Evolutionary conservation across 2,888 invertebrate species (phyloP).

Genomic region (Seira sanloemensis): DNA sequence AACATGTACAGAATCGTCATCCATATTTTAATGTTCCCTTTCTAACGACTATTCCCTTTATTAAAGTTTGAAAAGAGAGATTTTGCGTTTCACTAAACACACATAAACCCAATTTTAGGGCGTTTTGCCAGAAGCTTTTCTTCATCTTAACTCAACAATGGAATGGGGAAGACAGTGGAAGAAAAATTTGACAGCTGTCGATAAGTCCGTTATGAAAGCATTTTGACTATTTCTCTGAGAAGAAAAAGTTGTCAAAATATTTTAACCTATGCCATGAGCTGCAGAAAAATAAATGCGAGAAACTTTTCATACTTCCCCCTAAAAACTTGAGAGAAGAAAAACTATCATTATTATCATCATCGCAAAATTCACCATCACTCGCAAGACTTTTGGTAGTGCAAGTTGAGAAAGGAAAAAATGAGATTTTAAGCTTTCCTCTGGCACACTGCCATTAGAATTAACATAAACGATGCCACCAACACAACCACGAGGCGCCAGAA

Average conservation of each 20-base stretch:
- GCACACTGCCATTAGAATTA: constrained; percentile 64
- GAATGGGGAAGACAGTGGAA: background rate
- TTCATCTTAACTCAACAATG: background rate
- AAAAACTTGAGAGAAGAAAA: background rate
- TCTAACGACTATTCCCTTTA: background rate
- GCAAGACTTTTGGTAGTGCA: background rate
- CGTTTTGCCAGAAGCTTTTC: constrained; percentile 20
- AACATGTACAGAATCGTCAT: too few species aligned
- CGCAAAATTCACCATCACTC: background rate
- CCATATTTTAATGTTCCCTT: background rate
- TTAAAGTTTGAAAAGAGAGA: background rate
- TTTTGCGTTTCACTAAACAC: background rate
- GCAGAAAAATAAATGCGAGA: constrained; percentile 24
- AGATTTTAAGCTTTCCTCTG: constrained; percentile 55
- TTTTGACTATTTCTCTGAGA: background rate
- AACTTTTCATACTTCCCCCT: constrained; percentile 39
- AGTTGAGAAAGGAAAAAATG: constrained; percentile 37
- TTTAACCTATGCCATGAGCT: background rate
- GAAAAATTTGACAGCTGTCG: constrained; percentile 55
- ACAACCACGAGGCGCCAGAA: constrained; percentile 52
- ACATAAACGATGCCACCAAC: constrained; percentile 64
- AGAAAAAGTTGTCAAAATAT: background rate
- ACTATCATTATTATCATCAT: constrained; percentile 44
- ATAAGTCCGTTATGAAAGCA: constrained; percentile 54
- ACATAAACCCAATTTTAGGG: background rate